Base-by-base conservation (phyloP, 2,797 vertebrate genomes). In the Syngnathus rostellatus region DNA sequence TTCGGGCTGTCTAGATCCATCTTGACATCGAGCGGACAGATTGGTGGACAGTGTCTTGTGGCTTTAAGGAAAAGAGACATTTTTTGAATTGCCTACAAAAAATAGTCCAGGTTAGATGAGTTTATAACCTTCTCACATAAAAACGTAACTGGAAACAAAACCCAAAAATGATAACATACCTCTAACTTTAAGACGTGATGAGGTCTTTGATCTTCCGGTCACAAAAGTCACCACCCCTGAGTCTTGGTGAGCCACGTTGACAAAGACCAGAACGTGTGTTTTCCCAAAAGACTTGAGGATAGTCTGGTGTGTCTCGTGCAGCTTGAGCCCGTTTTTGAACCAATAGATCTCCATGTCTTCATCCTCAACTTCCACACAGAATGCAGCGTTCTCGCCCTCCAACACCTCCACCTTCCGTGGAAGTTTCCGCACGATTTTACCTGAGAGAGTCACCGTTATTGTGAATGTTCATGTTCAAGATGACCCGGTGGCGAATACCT, bases 331-430 rank as follows among this genome's bases (percentile, higher is more conserved):
- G 0, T 98, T 92, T 53, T 92, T 93, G 76, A 89, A 95, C 97
- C 97, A 99, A 77, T 77, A 87, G 25, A 93, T 86, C 23, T 93
- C 90, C 77, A 94, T 90, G 10, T 90, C 89, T 0, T 89, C 91
- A 2, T 91, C 89, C 9, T 84, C 91, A 0, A 95, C 94, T 82
- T 99, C 96, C 72, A 95, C 95, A 0, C 93, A 96, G 84, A 98
- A 95, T 7, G 90, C 93, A 0, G 96, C 96, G 0, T 98, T 98
- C 87, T 98, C 97, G 1, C 96, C 94, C 69, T 98, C 97, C 37
- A 95, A 84, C 41, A 97, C 93, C 0, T 98, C 96, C 54, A 99
- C 78, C 67, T 97, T 98, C 53, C 96, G 89, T 0, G 95, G 94
- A 74, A 98, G 88, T 70, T 95, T 93, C 65, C 93, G 93, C 3